Conservation (phyloP, 2,888 invertebrate genomes). For the Quadroppia sp. region DNA sequence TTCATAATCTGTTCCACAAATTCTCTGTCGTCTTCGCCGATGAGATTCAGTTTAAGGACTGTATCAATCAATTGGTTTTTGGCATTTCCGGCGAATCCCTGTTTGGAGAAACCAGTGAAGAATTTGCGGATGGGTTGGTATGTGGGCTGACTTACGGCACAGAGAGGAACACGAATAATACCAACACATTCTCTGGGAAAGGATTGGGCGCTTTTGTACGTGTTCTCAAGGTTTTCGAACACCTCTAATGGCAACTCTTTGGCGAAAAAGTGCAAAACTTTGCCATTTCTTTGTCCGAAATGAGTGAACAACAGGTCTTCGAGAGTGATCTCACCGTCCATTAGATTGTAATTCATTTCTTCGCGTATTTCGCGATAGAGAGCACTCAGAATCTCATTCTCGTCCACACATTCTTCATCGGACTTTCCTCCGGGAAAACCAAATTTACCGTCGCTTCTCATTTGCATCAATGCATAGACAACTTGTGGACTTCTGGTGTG, state of each 20-base stretch:
- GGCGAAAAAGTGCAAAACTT: constrained; percentile 25
- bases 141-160: background rate
- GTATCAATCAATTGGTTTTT: background rate
- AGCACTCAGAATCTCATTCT: background rate
- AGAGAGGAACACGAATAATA: background rate
- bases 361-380: constrained; percentile 18
- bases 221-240: background rate
- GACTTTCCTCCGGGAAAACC: constrained; percentile 25
- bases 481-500: no score
- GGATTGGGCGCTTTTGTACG: background rate
- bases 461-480: constrained; percentile 28
- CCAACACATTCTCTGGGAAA: constrained; percentile 11
- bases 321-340: background rate
- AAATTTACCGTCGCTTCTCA: constrained; percentile 27
- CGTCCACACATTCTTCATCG: background rate
- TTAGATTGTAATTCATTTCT: constrained; percentile 12
- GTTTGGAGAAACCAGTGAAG: background rate
- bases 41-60: background rate
- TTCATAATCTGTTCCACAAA: background rate
- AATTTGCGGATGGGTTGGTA: background rate
- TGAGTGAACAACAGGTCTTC: constrained; percentile 3
- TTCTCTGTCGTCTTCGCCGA: background rate
- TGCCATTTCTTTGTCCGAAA: background rate
- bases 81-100: constrained; percentile 9
- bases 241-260: background rate